Percentiles rank a stretch among this genome's conserved stretches.
These are phyloP conservation scores for Nasonia vitripennis DNA, from an alignment of 1,140 invertebrate genomes.

Conservation along the genomic window DNA sequence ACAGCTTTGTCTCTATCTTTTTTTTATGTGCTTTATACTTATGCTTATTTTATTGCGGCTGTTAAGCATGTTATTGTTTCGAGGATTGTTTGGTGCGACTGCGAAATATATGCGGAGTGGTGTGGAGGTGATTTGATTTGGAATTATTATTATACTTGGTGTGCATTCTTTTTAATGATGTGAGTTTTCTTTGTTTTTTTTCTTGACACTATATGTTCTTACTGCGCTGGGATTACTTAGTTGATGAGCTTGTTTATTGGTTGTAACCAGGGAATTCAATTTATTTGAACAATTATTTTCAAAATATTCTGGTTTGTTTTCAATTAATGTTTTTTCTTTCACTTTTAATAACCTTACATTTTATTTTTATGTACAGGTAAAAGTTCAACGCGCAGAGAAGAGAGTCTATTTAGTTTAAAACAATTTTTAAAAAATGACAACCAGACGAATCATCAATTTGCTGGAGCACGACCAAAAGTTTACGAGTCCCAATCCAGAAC, in stretches of 20 bases:
- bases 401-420: conserved; percentile 87
- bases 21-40: neutral
- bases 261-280: no score
- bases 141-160: no score
- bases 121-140: no score
- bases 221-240: no score
- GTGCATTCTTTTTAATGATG: no score
- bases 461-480: conserved; percentile 77
- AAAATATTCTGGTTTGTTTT: no score
- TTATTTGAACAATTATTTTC: no score
- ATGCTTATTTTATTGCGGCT: neutral
- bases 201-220: no score
- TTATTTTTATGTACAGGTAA: conserved; percentile 30
- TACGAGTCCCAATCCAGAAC: conserved; percentile 66
- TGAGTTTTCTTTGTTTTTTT: neutral
- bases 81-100: neutral
- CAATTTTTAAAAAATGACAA: conserved; percentile 81
- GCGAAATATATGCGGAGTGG: neutral
- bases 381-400: conserved; percentile 76
- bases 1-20: neutral
- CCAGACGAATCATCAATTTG: conserved; percentile 71
- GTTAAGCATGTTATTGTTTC: neutral
- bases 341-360: neutral
- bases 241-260: no score
- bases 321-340: no score